Evolutionary conservation across 2,888 invertebrate genomes (phyloP), one percentile per base, ranked within the genome.

Genomic region (Ennomos erosarius): DNA sequence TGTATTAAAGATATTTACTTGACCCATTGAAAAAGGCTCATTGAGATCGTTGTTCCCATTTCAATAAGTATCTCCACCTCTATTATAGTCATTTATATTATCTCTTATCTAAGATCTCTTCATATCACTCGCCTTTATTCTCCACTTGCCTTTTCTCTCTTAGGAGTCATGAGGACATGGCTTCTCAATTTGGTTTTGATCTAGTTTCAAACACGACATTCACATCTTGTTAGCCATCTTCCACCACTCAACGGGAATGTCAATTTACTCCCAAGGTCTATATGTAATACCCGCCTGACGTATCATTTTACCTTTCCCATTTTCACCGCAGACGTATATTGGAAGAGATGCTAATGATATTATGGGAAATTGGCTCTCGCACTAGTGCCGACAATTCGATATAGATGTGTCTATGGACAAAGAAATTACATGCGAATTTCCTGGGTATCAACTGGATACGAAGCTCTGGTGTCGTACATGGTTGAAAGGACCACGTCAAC

Each of bases 341-440:
- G 65, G 64, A 69, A 68, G 68, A 74, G 75, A 76, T 73, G 74
- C 76, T 83, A 85, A 85, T 84, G 82, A 83, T 79, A 83, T 85
- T 84, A 84, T 82, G 78, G 78, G 75, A 73, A 84, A 85, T 84
- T 82, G 84, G 81, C 78, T 83, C 76, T 72, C 75, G 70, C 78
- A 75, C 65, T 57, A 59, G 49, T 54, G 55, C 38, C 45, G 63
- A 53, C 59, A 53, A 56, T 51, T 47, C 70, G 67, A 69, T 82
- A 76, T 79, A 84, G 84, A 86, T 81, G 86, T 85, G 85, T 61
- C 55, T 64, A 65, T 87, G 87, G 85, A 88, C 86, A 88, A 90
- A 89, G 88, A 89, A 90, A 90, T 90, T 89, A 90, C 87, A 82
- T 79, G 82, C 80, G 82, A 81, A 36, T 82, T 79, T 78, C 82